Evolutionary conservation across 2,113 vertebrate genomes (phyloP).

Genomic region (Corythornis madagascariensis): DNA sequence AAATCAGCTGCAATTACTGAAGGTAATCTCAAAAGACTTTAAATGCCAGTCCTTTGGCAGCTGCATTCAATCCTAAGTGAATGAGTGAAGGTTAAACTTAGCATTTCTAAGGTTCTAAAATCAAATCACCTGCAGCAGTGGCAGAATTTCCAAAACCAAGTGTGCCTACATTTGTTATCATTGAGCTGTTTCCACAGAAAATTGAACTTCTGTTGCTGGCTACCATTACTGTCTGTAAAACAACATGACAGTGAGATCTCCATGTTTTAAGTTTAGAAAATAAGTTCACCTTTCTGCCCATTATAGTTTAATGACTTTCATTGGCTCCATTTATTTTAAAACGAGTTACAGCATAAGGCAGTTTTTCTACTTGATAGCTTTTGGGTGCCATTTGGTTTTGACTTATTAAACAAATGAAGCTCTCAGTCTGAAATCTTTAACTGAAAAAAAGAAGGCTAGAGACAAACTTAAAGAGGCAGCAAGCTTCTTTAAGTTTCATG

Average conservation of each 20-base stretch:
- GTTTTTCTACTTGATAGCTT: neutral
- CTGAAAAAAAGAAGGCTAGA: neutral
- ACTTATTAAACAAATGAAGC: neutral
- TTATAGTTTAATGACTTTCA: conserved; percentile 24
- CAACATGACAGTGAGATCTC: neutral
- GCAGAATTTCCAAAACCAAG: conserved; percentile 2
- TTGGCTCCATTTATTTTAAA: conserved; percentile 41
- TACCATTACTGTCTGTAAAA: neutral
- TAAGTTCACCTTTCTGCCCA: conserved; percentile 1
- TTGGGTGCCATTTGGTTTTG: conserved; percentile 1
- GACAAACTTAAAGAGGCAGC: neutral
- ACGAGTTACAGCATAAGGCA: neutral
- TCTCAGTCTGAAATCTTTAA: neutral
- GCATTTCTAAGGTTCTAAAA: conserved; percentile 10
- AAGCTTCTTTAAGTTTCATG: neutral
- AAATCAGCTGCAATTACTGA: neutral
- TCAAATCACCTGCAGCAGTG: neutral
- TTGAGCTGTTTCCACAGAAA: neutral
- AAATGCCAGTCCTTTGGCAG: neutral
- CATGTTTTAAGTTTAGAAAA: neutral
- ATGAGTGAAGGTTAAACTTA: neutral
- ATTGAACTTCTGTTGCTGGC: neutral
- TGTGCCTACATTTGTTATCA: neutral
- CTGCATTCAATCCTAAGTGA: neutral
- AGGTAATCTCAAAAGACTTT: neutral